phyloP scores from a whole-genome alignment of 2,888 invertebrate species.

The Tipula lateralis region DNA sequence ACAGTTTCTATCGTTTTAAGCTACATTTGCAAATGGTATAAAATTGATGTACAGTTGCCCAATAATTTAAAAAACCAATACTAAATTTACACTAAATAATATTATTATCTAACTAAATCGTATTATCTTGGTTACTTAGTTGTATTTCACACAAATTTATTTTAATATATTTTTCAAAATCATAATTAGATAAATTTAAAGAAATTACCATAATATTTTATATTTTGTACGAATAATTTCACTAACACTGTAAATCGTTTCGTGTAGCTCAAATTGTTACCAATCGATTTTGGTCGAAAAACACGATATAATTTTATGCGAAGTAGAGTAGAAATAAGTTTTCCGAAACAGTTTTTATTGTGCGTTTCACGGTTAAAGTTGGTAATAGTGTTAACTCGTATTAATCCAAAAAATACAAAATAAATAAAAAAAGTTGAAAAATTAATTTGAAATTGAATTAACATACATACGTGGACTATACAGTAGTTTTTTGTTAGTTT shows the following conservation, averaged over 20 bases:
- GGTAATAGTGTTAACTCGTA: neutral
- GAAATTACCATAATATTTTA: neutral
- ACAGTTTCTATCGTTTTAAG: neutral
- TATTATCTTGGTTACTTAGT: too few relatives aligned
- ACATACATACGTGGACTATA: neutral
- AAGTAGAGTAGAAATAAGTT: neutral
- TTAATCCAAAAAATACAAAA: neutral
- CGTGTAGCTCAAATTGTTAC: neutral
- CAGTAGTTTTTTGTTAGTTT: neutral
- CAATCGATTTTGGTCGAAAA: neutral
- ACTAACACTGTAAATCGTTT: neutral
- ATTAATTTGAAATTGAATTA: neutral
- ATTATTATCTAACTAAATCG: too few relatives aligned
- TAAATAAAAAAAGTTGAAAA: neutral
- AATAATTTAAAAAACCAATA: neutral
- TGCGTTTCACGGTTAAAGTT: neutral
- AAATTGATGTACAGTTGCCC: neutral
- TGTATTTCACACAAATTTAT: too few relatives aligned
- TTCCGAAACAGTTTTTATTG: constrained; percentile 6
- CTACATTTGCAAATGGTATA: neutral
- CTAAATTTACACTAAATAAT: too few relatives aligned
- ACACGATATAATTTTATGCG: neutral
- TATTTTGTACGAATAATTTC: neutral
- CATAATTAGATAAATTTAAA: too few relatives aligned
- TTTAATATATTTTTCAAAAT: too few relatives aligned